Evolutionary conservation across 2,888 invertebrate species (phyloP).

Genomic region (Deroplatys truncata): DNA sequence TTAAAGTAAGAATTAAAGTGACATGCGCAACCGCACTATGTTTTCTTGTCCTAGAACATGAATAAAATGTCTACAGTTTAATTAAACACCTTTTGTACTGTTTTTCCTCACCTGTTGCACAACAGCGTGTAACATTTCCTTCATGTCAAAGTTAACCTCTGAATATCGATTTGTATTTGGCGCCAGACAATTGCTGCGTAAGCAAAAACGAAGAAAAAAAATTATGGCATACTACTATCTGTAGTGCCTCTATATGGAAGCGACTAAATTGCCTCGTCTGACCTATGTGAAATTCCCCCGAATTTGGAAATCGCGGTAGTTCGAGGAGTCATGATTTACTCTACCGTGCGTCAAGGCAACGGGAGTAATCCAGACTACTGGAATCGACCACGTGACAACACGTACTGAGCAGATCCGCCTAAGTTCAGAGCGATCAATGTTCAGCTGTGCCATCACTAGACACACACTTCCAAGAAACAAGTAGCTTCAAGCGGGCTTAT

Average conservation of each 20-base stretch:
- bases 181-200: no score
- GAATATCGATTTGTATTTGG: no score
- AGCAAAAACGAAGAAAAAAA: no score
- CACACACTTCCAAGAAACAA: constrained; percentile 17
- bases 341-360: constrained; percentile 52
- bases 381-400: constrained; percentile 59
- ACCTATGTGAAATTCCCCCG: constrained; percentile 40
- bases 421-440: constrained; percentile 50
- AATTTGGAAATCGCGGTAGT: constrained; percentile 60
- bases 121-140: no score
- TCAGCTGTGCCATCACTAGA: constrained; percentile 30
- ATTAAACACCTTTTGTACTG: no score
- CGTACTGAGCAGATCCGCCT: constrained; percentile 62
- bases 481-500: background rate
- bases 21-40: no score
- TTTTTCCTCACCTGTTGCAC: no score
- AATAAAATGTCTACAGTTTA: no score
- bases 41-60: no score
- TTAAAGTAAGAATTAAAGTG: no score
- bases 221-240: constrained; percentile 24
- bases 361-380: constrained; percentile 47
- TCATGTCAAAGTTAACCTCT: no score
- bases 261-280: constrained; percentile 27
- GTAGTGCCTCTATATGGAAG: constrained; percentile 28
- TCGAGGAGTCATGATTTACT: constrained; percentile 54